Evolutionary conservation across 2,113 vertebrate genomes (phyloP), one percentile per base, ranked within the genome.

Genomic region (Megaptera novaeangliae): DNA sequence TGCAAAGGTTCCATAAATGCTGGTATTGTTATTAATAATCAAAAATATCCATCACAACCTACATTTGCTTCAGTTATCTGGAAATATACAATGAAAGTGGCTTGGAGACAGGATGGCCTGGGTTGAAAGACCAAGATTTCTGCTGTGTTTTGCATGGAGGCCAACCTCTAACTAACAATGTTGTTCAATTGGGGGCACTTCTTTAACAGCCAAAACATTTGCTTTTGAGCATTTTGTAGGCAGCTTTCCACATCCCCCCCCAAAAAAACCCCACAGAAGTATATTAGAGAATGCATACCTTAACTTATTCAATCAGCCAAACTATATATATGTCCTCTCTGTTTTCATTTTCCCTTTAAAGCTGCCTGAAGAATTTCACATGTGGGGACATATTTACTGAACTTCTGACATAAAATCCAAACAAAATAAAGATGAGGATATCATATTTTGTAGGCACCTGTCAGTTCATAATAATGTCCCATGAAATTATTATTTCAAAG

Each of bases 331-430:
- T 74, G 6, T 86, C 52, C 63, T 81, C 23, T 85, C 20, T 74
- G 6, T 81, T 52, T 91, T 74, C 39, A 11, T 59, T 95, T 97
- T 88, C 4, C 52, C 95, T 95, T 92, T 90, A 81, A 97, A 83
- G 20, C 57, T 90, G 15, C n/a, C 39, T 83, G 18, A 72, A 84
- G 29, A 64, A 31, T 93, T 95, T 89, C 9, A 80, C 15, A 81
- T 49, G 36, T 74, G 55, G 57, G 39, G 57, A 55, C 39, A 52
- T 77, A 31, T 91, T 93, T 78, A 91, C 57, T 82, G 80, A 96
- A 87, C 75, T 95, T 94, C 55, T 88, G 59, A 69, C 14, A 85
- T 77, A 69, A 96, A 97, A 92, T 89, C 4, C 6, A 92, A 68
- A 64, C 25, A 83, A 75, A 94, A 84, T 57, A 41, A 23, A 96